Base-by-base conservation (phyloP, 2,888 invertebrate species). In the Drosophila barbarae region DNA sequence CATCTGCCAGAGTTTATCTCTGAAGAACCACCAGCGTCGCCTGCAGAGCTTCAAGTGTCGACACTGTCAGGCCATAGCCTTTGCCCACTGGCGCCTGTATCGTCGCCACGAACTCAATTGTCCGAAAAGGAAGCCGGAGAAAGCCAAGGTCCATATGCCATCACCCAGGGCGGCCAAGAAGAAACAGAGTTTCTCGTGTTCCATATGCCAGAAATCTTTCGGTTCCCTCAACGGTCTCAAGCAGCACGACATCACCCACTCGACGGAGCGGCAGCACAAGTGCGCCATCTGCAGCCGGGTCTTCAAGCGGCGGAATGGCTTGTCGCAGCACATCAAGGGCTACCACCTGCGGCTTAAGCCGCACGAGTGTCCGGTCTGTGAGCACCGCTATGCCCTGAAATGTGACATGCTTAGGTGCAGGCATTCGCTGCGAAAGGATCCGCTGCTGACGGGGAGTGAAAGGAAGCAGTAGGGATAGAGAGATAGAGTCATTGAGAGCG, bases 291-390 rank as follows among this genome's bases (percentile, higher is more conserved):
- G 90, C 44, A 80, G 83, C 12, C 87, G 88, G 8, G 79, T 81
- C 34, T 90, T 89, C 51, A 90, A 90, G 72, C 78, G 89, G 0
- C 86, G 86, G 35, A 86, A 87, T 53, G 89, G 90, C 0, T 67
- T 90, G 23, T 82, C 86, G 12, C 90, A 90, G 71, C 90, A 90
- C 67, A 76, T 88, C 58, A 87, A 86, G 63, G 89, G 88, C 3
- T 88, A 82, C 72, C 90, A 90, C 72, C 72, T 89, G 67, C 86
- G 88, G 66, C 73, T 89, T 3, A 90, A 89, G 70, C 90, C 89
- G 1, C 86, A 87, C 60, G 79, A 82, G 47, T 90, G 90, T 73
- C 76, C 78, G 2, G 77, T 87, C 26, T 90, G 90, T 69, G 85
- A 86, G 59, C 85, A 88, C 61, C 68, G 81, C 7, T 90, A 87